Evolutionary conservation across 2,888 invertebrate genomes (phyloP).

Genomic region (Palloptera scutellata): DNA sequence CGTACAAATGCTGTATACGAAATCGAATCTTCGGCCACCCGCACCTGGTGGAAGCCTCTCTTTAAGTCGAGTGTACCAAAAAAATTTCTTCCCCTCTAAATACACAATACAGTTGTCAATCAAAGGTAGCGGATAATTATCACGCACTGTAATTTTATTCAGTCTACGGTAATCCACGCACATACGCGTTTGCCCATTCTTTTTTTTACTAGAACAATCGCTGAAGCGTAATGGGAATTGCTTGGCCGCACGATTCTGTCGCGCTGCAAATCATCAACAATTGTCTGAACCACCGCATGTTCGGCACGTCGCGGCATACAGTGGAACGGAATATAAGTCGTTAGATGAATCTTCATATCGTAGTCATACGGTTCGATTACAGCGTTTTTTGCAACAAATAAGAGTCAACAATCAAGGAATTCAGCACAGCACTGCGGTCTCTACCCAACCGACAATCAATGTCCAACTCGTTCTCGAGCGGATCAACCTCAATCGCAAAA

Average conservation of each 20-base stretch:
- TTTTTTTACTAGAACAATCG: conserved; percentile 33
- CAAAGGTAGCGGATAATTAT: conserved; percentile 23
- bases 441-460: too few relatives aligned
- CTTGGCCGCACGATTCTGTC: conserved; percentile 21
- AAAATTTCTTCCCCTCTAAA: conserved; percentile 32
- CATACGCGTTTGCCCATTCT: conserved; percentile 22
- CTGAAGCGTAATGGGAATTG: conserved; percentile 25
- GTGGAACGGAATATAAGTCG: conserved; percentile 21
- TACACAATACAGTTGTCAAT: conserved; percentile 36
- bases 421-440: too few relatives aligned
- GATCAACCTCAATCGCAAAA: conserved; percentile 19
- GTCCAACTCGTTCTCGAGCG: conserved; percentile 9
- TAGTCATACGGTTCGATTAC: conserved; percentile 15
- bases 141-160: conserved; percentile 23
- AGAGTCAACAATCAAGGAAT: too few relatives aligned
- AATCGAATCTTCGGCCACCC: conserved; percentile 37
- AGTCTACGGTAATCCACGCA: conserved; percentile 29
- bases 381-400: not conserved
- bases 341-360: conserved; percentile 28
- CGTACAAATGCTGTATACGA: conserved; percentile 43
- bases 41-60: conserved; percentile 41
- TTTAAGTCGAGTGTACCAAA: conserved; percentile 5
- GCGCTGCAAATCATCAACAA: conserved; percentile 15
- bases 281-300: conserved; percentile 8
- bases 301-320: conserved; percentile 11